Base-by-base conservation (phyloP, 53 echinoderm and acorn worm species). In the Echinometra lucunter region DNA sequence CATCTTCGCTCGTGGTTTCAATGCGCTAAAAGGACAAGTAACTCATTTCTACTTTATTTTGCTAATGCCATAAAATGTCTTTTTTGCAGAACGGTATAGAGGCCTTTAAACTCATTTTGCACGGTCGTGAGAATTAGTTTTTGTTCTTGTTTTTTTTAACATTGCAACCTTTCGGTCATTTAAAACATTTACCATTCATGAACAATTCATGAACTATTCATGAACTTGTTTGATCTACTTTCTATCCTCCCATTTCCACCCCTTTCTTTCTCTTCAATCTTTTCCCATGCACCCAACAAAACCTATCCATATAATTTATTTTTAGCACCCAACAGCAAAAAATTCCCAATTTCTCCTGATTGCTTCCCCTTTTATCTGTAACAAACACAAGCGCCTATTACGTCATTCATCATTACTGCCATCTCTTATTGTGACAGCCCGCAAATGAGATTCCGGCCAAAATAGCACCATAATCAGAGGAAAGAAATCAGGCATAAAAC, bases 231-330 rank as follows among this genome's bases (percentile, higher is more conserved):
- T 66, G 27, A 4, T n/a, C n/a, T 74, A 15, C 18, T 17, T 74
- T 8, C 4, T 25, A 25, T 78, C 42, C 21, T 30, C 42, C 3
- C 21, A 53, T 11, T 53, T 4, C 21, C 42, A 38, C 78, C 40
- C 38, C 38, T 1, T 19, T 42, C 32, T 35, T 11, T 0, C 10
- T 35, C 32, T 12, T 34, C 23, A 30, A 19, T 30, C 78, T 7
- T 16, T 15, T 28, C 34, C 69, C 30, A 40, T 18, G 1, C 75
- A 38, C 75, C 38, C 23, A 38, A 38, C 40, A 58, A 16, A 75
- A 78, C 42, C 78, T 42, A 78, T 78, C 78, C n/a, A n/a, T n/a
- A n/a, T n/a, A n/a, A n/a, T n/a, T n/a, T 78, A 6, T 78, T 78
- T 23, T 42, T 4, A 38, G 42, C 78, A 78, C 38, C 38, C 6